phyloP scores from a whole-genome alignment of 2,888 invertebrate species.

The Synanthedon vespiformis region DNA sequence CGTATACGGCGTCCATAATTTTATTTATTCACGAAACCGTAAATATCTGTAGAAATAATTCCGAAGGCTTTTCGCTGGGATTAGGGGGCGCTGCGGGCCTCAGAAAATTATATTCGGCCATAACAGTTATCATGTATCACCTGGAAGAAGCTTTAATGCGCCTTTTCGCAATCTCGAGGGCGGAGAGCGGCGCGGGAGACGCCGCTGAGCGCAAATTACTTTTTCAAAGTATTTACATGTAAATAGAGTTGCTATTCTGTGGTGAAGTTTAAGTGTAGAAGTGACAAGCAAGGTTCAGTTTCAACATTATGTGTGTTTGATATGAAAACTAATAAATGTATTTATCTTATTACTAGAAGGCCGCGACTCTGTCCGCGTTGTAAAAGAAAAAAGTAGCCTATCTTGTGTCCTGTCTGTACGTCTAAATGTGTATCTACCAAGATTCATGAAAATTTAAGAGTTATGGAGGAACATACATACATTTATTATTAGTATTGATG shows the following conservation, averaged over 20 bases:
- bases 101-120: constrained; percentile 70
- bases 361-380: too few species aligned
- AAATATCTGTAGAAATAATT: constrained; percentile 69
- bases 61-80: constrained; percentile 67
- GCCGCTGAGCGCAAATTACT: constrained; percentile 59
- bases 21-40: constrained; percentile 70
- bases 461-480: too few species aligned
- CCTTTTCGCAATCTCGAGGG: constrained; percentile 69
- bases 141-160: constrained; percentile 67
- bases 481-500: too few species aligned
- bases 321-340: too few species aligned
- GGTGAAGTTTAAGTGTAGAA: constrained; percentile 18
- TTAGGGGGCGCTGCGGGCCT: constrained; percentile 65
- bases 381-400: too few species aligned
- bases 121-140: constrained; percentile 72
- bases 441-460: too few species aligned
- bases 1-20: constrained; percentile 58
- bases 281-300: too few species aligned
- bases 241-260: constrained; percentile 57
- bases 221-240: constrained; percentile 71
- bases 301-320: too few species aligned
- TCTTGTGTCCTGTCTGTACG: too few species aligned
- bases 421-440: too few species aligned
- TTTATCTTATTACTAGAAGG: too few species aligned
- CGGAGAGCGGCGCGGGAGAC: constrained; percentile 40